These are phyloP conservation scores for Muntiacus reevesi DNA, from an alignment of 2,113 vertebrate species.

Conservation along the genomic window DNA sequence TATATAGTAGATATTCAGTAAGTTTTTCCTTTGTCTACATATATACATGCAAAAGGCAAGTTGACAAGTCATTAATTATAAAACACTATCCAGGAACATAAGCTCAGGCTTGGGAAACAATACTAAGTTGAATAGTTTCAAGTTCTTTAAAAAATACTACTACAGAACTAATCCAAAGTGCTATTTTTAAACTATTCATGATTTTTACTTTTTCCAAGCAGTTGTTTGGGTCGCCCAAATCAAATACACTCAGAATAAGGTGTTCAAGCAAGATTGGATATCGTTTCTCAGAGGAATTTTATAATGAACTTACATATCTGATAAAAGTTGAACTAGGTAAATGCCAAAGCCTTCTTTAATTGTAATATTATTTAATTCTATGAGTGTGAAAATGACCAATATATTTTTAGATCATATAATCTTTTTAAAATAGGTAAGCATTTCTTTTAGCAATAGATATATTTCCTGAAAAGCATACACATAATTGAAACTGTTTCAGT, in stretches of 20 bases:
- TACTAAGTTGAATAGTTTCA: neutral
- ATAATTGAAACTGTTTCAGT: neutral
- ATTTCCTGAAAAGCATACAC: neutral
- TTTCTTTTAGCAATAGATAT: neutral
- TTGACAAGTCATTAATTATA: neutral
- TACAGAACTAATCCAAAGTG: neutral
- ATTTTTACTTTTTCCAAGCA: slow-evolving; percentile 5
- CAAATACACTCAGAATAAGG: neutral
- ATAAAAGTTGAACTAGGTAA: neutral
- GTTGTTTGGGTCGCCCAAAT: neutral
- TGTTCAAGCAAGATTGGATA: neutral
- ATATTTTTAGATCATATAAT: slow-evolving; percentile 9
- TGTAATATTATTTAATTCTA: neutral
- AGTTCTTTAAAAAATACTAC: neutral
- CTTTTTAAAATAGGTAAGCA: neutral
- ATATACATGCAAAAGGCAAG: neutral
- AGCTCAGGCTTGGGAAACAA: neutral
- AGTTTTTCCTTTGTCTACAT: neutral
- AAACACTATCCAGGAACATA: neutral
- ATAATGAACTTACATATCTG: neutral
- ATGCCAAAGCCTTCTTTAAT: neutral
- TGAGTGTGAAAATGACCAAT: neutral
- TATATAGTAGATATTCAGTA: neutral
- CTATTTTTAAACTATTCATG: slow-evolving; percentile 24
- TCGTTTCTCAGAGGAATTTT: neutral